These are phyloP conservation scores for Diplogasteroides magnus DNA, from an alignment of 1,140 invertebrate genomes.

Conservation along the genomic window DNA sequence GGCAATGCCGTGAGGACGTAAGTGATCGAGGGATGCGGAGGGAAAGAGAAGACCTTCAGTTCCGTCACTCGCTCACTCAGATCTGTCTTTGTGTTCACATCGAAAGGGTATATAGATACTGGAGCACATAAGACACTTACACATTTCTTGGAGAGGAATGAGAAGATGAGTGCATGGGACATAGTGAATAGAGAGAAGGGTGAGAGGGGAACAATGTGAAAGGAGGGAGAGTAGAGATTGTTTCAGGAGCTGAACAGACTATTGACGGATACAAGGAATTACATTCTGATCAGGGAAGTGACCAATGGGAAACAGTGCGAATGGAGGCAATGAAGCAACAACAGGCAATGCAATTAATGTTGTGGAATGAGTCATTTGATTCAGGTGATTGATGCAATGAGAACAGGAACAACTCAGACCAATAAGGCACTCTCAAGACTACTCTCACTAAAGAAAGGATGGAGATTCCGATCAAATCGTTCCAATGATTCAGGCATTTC, in stretches of 20 bases:
- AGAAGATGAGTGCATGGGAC: slow-evolving; percentile 31
- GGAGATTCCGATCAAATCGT: background rate
- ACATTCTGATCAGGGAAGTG: slow-evolving; percentile 22
- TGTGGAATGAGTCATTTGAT: background rate
- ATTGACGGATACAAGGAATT: slow-evolving; percentile 34
- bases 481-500: background rate
- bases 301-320: slow-evolving; percentile 25
- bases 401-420: background rate
- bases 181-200: slow-evolving; percentile 26
- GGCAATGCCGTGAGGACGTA: slow-evolving; percentile 29
- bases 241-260: slow-evolving; percentile 22
- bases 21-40: background rate
- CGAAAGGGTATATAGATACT: slow-evolving; percentile 23
- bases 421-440: background rate
- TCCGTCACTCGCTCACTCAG: slow-evolving; percentile 18
- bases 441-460: background rate
- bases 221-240: too few relatives aligned
- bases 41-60: slow-evolving; percentile 5
- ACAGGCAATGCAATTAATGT: background rate
- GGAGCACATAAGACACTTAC: slow-evolving; percentile 10
- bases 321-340: slow-evolving; percentile 13
- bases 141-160: slow-evolving; percentile 25
- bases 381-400: background rate
- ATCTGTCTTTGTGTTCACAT: slow-evolving; percentile 21
- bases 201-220: background rate